These are phyloP conservation scores for Leptodactylus fallax DNA, from an alignment of 2,797 vertebrate genomes.

Conservation along the genomic window DNA sequence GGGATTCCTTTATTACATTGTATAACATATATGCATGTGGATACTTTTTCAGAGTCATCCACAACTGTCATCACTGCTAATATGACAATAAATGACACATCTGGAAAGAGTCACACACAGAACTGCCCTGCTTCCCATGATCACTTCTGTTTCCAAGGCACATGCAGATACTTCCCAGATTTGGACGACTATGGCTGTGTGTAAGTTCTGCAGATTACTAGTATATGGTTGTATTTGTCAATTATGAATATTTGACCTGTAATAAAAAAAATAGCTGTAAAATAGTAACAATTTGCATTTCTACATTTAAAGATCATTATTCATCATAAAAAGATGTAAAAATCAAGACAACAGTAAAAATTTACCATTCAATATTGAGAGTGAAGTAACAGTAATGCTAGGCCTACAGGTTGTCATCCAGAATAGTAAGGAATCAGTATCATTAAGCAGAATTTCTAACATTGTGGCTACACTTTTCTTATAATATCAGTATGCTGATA, in stretches of 20 bases:
- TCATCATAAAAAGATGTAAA: background rate
- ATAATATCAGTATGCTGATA: too few relatives aligned
- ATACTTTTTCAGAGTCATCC: constrained; percentile 70
- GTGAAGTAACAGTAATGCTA: too few relatives aligned
- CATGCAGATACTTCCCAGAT: constrained; percentile 86
- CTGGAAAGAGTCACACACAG: constrained; percentile 65
- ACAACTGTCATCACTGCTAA: constrained; percentile 33
- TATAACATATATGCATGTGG: background rate
- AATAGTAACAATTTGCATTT: too few relatives aligned
- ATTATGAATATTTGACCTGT: background rate
- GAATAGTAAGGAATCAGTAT: too few relatives aligned
- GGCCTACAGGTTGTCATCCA: too few relatives aligned
- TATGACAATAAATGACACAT: constrained; percentile 46
- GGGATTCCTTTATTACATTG: background rate
- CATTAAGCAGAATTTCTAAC: background rate
- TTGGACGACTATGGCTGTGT: constrained; percentile 89
- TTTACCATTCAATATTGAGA: too few relatives aligned
- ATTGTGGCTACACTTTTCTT: too few relatives aligned
- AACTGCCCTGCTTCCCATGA: constrained; percentile 83
- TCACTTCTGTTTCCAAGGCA: constrained; percentile 86
- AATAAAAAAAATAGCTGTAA: background rate
- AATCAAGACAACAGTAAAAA: background rate
- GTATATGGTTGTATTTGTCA: background rate
- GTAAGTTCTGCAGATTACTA: constrained; percentile 76
- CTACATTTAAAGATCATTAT: background rate